Evolutionary conservation across 2,113 vertebrate genomes (phyloP).

Genomic region (Ctenomys sociabilis): DNA sequence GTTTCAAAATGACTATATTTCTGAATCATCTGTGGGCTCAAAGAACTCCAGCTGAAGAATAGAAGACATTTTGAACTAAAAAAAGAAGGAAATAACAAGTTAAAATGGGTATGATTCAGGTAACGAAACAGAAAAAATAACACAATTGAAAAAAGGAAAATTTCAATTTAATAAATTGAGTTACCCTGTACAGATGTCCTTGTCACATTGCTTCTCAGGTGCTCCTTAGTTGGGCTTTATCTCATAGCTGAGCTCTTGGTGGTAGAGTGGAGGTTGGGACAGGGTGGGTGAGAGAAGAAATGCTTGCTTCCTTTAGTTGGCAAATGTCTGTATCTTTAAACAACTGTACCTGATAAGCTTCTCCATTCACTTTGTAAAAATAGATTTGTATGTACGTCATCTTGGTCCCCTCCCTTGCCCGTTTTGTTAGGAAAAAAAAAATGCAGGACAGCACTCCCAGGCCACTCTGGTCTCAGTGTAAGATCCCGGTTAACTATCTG

Average conservation of each 20-base stretch:
- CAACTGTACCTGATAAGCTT: constrained; percentile 66
- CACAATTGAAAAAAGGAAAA: not conserved
- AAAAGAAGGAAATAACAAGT: not conserved
- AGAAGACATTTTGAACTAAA: not conserved
- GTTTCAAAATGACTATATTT: not conserved
- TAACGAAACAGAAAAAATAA: not conserved
- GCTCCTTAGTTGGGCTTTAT: constrained; percentile 67
- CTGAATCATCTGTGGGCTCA: not conserved
- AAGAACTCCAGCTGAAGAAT: not conserved
- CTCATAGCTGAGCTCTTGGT: constrained; percentile 66
- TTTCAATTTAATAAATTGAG: not conserved
- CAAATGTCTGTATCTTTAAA: constrained; percentile 73
- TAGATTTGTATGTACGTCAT: constrained; percentile 76
- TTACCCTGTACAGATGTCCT: constrained; percentile 56
- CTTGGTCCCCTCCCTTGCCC: not conserved
- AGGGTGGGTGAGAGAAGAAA: constrained; percentile 57
- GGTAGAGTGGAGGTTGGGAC: constrained; percentile 61
- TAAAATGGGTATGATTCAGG: not conserved
- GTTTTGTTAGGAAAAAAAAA: constrained; percentile 70
- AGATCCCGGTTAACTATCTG: constrained; percentile 72
- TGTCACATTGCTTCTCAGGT: constrained; percentile 65
- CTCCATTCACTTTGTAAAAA: constrained; percentile 79
- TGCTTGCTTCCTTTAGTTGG: constrained; percentile 70
- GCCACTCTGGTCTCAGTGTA: constrained; percentile 72
- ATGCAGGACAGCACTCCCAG: constrained; percentile 66